Percentiles rank a stretch among this genome's conserved stretches.
Evolutionary conservation across 2,888 invertebrate species (phyloP).

Genomic region (Drosophila kuntzei): DNA sequence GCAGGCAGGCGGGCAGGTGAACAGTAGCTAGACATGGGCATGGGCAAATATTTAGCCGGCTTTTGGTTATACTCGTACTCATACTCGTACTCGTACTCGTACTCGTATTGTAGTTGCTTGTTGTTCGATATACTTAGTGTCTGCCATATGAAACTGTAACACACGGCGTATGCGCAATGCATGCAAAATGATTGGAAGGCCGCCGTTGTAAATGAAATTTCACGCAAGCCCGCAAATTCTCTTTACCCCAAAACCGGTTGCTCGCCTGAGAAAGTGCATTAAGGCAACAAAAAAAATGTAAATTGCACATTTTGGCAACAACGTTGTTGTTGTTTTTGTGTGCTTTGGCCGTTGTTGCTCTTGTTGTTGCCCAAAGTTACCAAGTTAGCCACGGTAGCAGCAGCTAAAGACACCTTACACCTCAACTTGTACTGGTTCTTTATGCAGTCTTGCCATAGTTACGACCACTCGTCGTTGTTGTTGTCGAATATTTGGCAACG

Average conservation of each 20-base stretch:
- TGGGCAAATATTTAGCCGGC: slow-evolving; percentile 55
- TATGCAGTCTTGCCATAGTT: slow-evolving; percentile 56
- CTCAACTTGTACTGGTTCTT: slow-evolving; percentile 58
- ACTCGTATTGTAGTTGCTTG: slow-evolving; percentile 27
- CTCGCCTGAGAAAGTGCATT: slow-evolving; percentile 74
- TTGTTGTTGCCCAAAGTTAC: slow-evolving; percentile 19
- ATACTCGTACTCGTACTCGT: slow-evolving; percentile 17
- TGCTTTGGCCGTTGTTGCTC: neutral
- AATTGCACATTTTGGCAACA: slow-evolving; percentile 69
- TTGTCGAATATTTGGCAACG: slow-evolving; percentile 70
- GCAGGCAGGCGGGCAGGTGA: slow-evolving; percentile 4
- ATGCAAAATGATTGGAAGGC: slow-evolving; percentile 71
- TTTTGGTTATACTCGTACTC: slow-evolving; percentile 26
- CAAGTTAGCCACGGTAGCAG: slow-evolving; percentile 30
- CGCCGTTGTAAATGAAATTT: slow-evolving; percentile 66
- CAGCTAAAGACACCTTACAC: slow-evolving; percentile 48
- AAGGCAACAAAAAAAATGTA: slow-evolving; percentile 69
- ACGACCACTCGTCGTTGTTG: slow-evolving; percentile 29
- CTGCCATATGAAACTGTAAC: slow-evolving; percentile 53
- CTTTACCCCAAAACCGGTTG: slow-evolving; percentile 65
- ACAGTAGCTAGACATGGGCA: slow-evolving; percentile 43
- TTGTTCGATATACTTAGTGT: slow-evolving; percentile 28
- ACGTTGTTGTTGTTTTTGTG: neutral
- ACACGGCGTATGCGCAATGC: slow-evolving; percentile 78
- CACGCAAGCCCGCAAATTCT: slow-evolving; percentile 68